phyloP scores from a whole-genome alignment of 1,140 invertebrate species.

The Kradibia gibbosae region DNA sequence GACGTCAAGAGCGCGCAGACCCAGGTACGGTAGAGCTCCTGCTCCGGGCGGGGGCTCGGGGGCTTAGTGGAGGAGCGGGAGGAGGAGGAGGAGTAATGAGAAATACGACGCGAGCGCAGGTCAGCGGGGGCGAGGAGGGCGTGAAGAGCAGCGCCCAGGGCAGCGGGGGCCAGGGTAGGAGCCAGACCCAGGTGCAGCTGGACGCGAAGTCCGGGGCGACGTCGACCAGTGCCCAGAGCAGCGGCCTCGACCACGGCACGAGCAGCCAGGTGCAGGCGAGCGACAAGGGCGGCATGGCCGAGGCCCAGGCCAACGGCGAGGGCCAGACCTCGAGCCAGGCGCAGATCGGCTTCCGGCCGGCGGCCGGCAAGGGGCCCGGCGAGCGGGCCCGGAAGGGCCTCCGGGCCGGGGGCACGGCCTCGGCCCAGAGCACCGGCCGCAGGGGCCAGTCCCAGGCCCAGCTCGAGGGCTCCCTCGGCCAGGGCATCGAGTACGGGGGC shows the following conservation, averaged over 20 bases:
- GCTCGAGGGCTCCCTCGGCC: constrained; percentile 82
- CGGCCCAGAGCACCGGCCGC: constrained; percentile 81
- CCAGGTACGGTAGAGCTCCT: constrained; percentile 78
- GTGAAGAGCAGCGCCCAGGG: constrained; percentile 83
- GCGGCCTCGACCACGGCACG: constrained; percentile 81
- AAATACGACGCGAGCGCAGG: no score
- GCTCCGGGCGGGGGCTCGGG: no score
- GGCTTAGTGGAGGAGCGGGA: no score
- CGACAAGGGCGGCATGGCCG: constrained; percentile 84
- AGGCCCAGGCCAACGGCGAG: constrained; percentile 86
- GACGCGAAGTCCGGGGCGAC: constrained; percentile 82
- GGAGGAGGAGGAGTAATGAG: no score
- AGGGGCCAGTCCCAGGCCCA: constrained; percentile 86
- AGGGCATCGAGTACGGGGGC: constrained; percentile 85
- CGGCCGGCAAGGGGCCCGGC: constrained; percentile 80
- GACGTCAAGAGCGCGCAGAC: constrained; percentile 80
- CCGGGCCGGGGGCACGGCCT: constrained; percentile 82
- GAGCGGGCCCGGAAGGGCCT: constrained; percentile 80
- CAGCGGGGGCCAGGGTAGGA: constrained; percentile 80
- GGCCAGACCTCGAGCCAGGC: constrained; percentile 89
- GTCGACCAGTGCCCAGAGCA: constrained; percentile 81
- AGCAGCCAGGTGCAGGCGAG: constrained; percentile 85
- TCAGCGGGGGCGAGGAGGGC: constrained; percentile 82
- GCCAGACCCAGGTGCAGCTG: constrained; percentile 83
- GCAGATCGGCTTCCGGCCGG: constrained; percentile 86